Conservation (phyloP, 2,888 invertebrate genomes). For the Drosophila birchii region DNA sequence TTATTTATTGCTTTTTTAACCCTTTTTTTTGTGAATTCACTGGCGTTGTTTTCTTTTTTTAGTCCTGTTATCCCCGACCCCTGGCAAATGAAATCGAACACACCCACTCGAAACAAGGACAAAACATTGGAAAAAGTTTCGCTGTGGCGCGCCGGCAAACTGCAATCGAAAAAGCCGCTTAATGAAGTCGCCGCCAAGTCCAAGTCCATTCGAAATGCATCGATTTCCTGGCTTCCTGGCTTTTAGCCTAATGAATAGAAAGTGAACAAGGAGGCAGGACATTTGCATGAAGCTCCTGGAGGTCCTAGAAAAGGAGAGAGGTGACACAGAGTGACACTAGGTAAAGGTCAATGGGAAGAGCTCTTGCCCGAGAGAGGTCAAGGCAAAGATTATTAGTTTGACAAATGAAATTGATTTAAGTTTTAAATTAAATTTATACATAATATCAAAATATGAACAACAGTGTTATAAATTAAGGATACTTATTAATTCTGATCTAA, state of each 20-base stretch:
- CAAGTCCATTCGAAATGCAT: constrained; percentile 73
- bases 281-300: constrained; percentile 18
- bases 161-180: constrained; percentile 57
- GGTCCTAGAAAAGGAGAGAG: neutral
- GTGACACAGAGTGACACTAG: neutral
- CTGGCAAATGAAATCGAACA: constrained; percentile 51
- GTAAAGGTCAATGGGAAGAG: constrained; percentile 1
- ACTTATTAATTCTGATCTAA: neutral
- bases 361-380: neutral
- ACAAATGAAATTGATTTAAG: neutral
- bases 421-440: neutral
- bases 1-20: constrained; percentile 84
- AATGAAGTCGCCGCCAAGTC: constrained; percentile 69
- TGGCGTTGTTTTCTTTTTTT: constrained; percentile 51
- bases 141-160: constrained; percentile 56
- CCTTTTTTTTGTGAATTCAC: constrained; percentile 73
- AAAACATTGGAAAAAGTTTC: constrained; percentile 54
- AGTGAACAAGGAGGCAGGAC: constrained; percentile 36
- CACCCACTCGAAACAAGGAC: constrained; percentile 1
- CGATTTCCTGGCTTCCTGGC: constrained; percentile 57
- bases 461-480: neutral
- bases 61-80: constrained; percentile 5
- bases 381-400: neutral
- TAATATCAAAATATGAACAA: neutral
- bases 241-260: constrained; percentile 61